Evolutionary conservation across 2,113 vertebrate species (phyloP).

Genomic region (Toxotes chatareus): DNA sequence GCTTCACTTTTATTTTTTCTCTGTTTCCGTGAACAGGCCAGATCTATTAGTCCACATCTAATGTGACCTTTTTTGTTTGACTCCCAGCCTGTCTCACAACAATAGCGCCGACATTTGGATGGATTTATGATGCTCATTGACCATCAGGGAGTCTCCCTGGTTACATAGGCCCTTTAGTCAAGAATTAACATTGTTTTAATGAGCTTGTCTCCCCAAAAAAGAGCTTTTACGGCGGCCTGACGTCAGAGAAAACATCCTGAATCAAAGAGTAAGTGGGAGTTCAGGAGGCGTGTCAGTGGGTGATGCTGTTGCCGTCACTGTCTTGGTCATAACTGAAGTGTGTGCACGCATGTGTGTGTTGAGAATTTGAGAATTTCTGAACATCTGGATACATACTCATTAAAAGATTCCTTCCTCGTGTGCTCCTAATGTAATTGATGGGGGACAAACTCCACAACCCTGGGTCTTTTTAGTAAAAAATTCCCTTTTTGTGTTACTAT

Average conservation of each 20-base stretch:
- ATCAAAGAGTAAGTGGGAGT: slow-evolving; percentile 54
- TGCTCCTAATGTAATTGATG: too few species aligned
- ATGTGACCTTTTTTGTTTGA: slow-evolving; percentile 65
- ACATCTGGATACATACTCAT: background rate
- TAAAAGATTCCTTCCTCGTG: too few species aligned
- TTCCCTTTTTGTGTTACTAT: too few species aligned
- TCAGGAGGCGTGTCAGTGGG: slow-evolving; percentile 34
- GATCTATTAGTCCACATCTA: slow-evolving; percentile 55
- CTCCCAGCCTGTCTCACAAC: slow-evolving; percentile 54
- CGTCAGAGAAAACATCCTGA: slow-evolving; percentile 71
- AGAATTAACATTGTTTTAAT: slow-evolving; percentile 76
- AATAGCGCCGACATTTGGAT: slow-evolving; percentile 66
- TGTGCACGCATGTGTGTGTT: background rate
- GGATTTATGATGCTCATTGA: slow-evolving; percentile 68
- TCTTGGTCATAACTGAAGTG: slow-evolving; percentile 14
- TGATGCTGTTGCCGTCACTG: slow-evolving; percentile 51
- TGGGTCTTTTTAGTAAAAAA: too few species aligned
- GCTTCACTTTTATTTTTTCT: slow-evolving; percentile 8
- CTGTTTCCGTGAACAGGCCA: slow-evolving; percentile 4
- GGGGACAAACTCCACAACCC: too few species aligned
- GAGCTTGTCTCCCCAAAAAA: slow-evolving; percentile 55
- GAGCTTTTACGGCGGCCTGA: slow-evolving; percentile 64
- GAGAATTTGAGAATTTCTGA: background rate
- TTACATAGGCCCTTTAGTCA: slow-evolving; percentile 59
- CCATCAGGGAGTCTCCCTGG: slow-evolving; percentile 60